A percentile compares a stretch with the other conserved stretches of the same genome.
Conservation (phyloP, 2,797 vertebrate genomes). For the Microchirus variegatus region DNA sequence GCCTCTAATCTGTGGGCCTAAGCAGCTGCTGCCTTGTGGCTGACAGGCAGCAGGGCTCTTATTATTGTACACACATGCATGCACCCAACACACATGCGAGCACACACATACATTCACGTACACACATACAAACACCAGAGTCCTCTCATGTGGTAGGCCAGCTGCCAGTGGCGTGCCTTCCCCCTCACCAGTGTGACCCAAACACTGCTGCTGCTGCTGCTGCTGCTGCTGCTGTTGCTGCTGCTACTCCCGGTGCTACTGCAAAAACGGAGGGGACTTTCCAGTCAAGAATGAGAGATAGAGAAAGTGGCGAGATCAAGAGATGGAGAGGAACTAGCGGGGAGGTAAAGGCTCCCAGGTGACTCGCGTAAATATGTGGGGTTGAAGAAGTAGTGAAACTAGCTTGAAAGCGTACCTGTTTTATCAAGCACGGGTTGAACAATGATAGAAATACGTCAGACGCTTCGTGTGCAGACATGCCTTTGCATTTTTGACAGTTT, state of each 20-base stretch:
- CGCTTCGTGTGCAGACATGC: too few relatives aligned
- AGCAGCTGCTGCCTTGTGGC: slow-evolving; percentile 79
- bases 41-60: slow-evolving; percentile 75
- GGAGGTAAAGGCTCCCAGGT: slow-evolving; percentile 3
- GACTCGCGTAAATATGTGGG: too few relatives aligned
- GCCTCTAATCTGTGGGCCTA: slow-evolving; percentile 77
- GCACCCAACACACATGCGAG: slow-evolving; percentile 48
- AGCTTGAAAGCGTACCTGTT: too few relatives aligned
- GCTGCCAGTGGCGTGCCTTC: slow-evolving; percentile 92
- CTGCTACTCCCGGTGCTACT: slow-evolving; percentile 65
- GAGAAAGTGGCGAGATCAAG: slow-evolving; percentile 18
- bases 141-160: slow-evolving; percentile 95
- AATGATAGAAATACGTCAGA: too few relatives aligned
- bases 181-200: slow-evolving; percentile 79
- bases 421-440: too few relatives aligned
- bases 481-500: too few relatives aligned
- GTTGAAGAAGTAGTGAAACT: too few relatives aligned
- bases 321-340: slow-evolving; percentile 5
- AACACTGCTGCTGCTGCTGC: slow-evolving; percentile 61
- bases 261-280: slow-evolving; percentile 67
- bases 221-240: slow-evolving; percentile 65
- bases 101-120: slow-evolving; percentile 35
- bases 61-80: slow-evolving; percentile 72
- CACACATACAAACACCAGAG: slow-evolving; percentile 50
- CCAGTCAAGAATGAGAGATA: slow-evolving; percentile 43